Conservation (phyloP, 2,888 invertebrate species). For the Lasioglossum oenotherae region DNA sequence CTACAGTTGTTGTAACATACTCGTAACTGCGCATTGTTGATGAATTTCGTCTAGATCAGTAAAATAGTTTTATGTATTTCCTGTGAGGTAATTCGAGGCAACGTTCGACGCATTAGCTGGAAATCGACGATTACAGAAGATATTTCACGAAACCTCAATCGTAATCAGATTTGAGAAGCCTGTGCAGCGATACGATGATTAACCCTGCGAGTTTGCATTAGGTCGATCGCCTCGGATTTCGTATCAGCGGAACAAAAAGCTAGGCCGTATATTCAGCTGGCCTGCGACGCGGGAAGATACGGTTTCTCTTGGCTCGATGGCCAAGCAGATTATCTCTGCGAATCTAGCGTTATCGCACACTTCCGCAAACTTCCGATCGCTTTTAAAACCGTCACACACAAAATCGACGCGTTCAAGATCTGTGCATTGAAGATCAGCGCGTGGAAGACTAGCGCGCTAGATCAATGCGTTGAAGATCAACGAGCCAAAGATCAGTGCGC, state of each 20-base stretch:
- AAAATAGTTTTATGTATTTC: not conserved
- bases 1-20: not conserved
- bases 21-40: not conserved
- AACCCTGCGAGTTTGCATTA: not conserved
- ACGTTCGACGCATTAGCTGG: not conserved
- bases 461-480: too few species aligned
- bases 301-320: conserved; percentile 68
- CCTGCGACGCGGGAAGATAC: conserved; percentile 61
- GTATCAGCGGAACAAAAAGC: conserved; percentile 31
- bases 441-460: too few species aligned
- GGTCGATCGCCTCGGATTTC: conserved; percentile 1
- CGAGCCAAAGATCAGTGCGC: not conserved
- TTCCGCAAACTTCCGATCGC: conserved; percentile 12
- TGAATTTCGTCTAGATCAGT: not conserved
- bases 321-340: conserved; percentile 51
- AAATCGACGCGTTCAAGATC: not conserved
- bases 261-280: conserved; percentile 53
- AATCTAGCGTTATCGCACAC: conserved; percentile 31
- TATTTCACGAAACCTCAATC: not conserved
- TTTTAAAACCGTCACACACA: not conserved
- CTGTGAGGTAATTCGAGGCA: not conserved
- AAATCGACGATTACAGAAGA: not conserved
- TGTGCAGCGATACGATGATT: conserved; percentile 4
- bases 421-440: not conserved
- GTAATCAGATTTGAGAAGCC: conserved; percentile 2